phyloP scores from a whole-genome alignment of 2,113 vertebrate species.

The Oncorhynchus gorbuscha region DNA sequence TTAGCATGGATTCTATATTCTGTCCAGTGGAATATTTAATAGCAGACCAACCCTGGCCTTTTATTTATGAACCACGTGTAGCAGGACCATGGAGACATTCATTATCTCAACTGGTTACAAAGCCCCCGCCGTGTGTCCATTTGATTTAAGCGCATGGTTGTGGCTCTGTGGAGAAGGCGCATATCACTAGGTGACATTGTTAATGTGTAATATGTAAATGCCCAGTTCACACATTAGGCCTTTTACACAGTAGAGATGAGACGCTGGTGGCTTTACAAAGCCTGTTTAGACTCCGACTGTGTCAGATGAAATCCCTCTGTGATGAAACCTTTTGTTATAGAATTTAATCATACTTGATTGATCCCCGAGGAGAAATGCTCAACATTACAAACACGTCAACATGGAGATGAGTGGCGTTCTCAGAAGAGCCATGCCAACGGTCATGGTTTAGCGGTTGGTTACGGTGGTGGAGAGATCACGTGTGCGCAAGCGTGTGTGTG shows the following conservation, averaged over 20 bases:
- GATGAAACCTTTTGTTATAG: background rate
- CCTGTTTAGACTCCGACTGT: conserved; percentile 21
- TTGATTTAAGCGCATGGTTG: conserved; percentile 37
- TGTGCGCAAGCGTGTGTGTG: too few relatives aligned
- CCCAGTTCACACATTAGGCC: conserved; percentile 29
- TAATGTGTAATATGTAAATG: conserved; percentile 29
- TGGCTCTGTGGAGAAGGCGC: too few relatives aligned
- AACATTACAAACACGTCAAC: too few relatives aligned
- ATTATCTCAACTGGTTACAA: conserved; percentile 50
- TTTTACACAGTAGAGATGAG: too few relatives aligned
- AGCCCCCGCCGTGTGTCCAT: conserved; percentile 23
- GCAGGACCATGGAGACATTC: conserved; percentile 39
- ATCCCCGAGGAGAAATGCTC: too few relatives aligned
- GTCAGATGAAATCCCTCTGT: conserved; percentile 39
- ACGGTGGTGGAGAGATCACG: too few relatives aligned
- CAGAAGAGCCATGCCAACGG: too few relatives aligned
- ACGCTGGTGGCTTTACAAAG: too few relatives aligned
- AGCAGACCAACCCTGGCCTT: conserved; percentile 22
- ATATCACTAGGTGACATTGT: conserved; percentile 8
- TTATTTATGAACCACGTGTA: conserved; percentile 57
- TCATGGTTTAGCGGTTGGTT: too few relatives aligned
- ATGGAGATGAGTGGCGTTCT: too few relatives aligned
- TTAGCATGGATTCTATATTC: conserved; percentile 49
- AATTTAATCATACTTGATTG: too few relatives aligned
- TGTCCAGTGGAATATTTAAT: conserved; percentile 38